These are phyloP conservation scores for Trachelus troglodyta DNA, from an alignment of 2,888 invertebrate genomes.

Conservation along the genomic window DNA sequence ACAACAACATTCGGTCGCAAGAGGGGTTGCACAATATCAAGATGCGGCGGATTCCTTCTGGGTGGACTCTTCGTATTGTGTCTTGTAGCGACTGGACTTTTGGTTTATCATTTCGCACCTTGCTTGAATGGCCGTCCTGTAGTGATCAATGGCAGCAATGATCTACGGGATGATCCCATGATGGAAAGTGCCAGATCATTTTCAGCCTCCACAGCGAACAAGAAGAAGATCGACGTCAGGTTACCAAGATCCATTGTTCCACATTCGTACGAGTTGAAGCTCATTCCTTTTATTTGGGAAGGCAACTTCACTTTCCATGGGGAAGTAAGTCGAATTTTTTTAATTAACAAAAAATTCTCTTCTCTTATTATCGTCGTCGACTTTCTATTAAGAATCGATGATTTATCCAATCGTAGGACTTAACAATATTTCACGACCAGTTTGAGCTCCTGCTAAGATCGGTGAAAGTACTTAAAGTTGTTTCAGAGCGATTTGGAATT, in stretches of 20 bases:
- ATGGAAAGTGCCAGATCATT: conserved; percentile 30
- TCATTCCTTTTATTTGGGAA: conserved; percentile 79
- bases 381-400: not conserved
- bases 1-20: conserved; percentile 75
- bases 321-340: conserved; percentile 50
- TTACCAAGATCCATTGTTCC: conserved; percentile 78
- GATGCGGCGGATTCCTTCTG: conserved; percentile 73
- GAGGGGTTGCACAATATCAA: conserved; percentile 75
- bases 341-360: too few species aligned
- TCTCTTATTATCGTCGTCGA: not conserved
- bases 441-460: not conserved
- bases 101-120: conserved; percentile 82
- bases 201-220: conserved; percentile 37
- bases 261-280: conserved; percentile 75
- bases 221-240: conserved; percentile 72
- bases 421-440: not conserved
- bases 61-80: conserved; percentile 74
- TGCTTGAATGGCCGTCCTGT: conserved; percentile 70
- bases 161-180: conserved; percentile 26
- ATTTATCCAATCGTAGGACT: not conserved
- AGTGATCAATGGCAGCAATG: conserved; percentile 25
- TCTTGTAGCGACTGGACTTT: conserved; percentile 77
- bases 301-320: conserved; percentile 86
- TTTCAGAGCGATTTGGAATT: conserved; percentile 12
- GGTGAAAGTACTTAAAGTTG: conserved; percentile 40